Base-by-base conservation (phyloP, 2,888 invertebrate genomes). In the Lasioglossum calceatum region DNA sequence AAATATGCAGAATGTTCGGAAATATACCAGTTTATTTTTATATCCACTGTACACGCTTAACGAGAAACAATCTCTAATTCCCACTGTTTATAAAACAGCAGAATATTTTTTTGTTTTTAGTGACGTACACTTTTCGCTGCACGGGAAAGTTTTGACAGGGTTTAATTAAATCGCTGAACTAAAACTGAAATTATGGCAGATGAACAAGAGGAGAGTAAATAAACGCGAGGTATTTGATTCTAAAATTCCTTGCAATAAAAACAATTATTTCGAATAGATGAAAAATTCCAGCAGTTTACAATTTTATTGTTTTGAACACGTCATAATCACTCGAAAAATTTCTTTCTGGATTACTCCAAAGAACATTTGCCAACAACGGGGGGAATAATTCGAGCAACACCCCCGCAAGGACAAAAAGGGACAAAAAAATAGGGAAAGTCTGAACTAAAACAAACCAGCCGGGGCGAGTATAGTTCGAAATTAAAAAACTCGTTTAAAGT, bases 401-500 rank as follows among this genome's bases (percentile, higher is more conserved):
- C n/a, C n/a, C 23, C 54, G 54, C 54, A 54, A 54, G 54, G 54
- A 54, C 14, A 2, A 16, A 27, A 61, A 61, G 61, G 27, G 27
- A 61, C 12, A 4, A 27, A 27, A 36, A 61, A 23, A 27, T 14
- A 14, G 61, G 61, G 61, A 16, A 61, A 61, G 54, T 54, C 27
- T 14, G 32, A 61, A 27, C 27, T 36, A 19, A 67, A 36, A 64
- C 64, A 64, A 36, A 32, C 67, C 36, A 27, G 67, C 8, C 32
- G 36, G 67, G 19, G 19, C 70, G 70, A 12, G 39, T 39, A 70
- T 70, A 39, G 39, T 36, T 39, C 39, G 39, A 70, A 70, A 70
- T 70, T 39, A 70, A 39, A 70, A 70, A 70, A 70, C 42, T 70
- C 70, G 70, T 70, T 70, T 70, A 70, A 70, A 70, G 39, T 70